Percentiles rank a stretch among this genome's conserved stretches.
Conservation (phyloP, 2,113 vertebrate species). For the Sinocyclocheilus grahami region DNA sequence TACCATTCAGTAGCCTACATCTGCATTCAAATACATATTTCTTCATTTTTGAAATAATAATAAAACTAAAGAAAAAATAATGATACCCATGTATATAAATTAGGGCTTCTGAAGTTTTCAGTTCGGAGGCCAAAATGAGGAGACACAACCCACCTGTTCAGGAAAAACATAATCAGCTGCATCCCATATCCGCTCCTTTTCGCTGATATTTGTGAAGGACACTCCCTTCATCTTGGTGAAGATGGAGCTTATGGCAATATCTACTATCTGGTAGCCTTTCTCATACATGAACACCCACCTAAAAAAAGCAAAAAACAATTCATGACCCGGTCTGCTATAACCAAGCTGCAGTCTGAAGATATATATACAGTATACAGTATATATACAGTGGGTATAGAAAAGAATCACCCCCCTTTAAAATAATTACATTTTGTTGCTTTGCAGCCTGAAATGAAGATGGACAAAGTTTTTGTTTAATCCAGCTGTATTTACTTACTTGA, state of each 20-base stretch:
- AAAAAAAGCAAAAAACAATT: conserved; percentile 4
- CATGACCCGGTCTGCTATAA: not conserved
- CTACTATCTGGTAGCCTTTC: conserved; percentile 92
- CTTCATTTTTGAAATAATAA: not conserved
- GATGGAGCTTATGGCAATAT: conserved; percentile 86
- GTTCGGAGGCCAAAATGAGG: not conserved
- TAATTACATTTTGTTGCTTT: too few relatives aligned
- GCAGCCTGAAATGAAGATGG: too few relatives aligned
- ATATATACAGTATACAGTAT: too few relatives aligned
- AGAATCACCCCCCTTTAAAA: too few relatives aligned
- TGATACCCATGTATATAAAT: too few relatives aligned
- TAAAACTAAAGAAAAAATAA: too few relatives aligned
- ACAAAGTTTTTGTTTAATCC: too few relatives aligned
- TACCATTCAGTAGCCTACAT: not conserved
- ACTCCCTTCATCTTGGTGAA: conserved; percentile 95
- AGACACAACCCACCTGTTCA: conserved; percentile 78
- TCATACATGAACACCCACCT: conserved; percentile 98
- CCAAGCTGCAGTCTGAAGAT: not conserved
- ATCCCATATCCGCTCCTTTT: conserved; percentile 82
- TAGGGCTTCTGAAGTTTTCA: not conserved
- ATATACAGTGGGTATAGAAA: too few relatives aligned
- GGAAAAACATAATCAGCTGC: conserved; percentile 93
- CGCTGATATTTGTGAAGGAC: conserved; percentile 76
- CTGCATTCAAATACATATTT: not conserved
- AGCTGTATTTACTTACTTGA: too few relatives aligned